Evolutionary conservation across 2,113 vertebrate species (phyloP).

Genomic region (Erinaceus europaeus): DNA sequence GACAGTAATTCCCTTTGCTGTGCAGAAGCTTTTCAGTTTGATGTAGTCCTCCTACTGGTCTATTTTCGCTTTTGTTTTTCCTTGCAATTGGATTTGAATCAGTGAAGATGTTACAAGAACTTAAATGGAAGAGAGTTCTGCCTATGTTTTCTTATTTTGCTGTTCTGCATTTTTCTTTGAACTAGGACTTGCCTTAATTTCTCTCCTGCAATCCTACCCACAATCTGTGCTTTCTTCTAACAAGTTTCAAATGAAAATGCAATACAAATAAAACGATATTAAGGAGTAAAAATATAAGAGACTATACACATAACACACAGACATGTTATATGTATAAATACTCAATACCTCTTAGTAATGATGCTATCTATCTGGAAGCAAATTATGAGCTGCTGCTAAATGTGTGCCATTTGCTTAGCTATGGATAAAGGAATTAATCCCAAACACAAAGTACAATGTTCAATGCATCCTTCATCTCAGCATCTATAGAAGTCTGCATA

Average conservation of each 20-base stretch:
- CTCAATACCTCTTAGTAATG: not conserved
- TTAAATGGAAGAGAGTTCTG: too few relatives aligned
- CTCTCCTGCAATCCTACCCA: not conserved
- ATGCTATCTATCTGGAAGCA: not conserved
- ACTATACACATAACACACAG: too few relatives aligned
- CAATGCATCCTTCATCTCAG: conserved; percentile 3
- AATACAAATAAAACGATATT: not conserved
- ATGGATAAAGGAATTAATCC: conserved; percentile 31
- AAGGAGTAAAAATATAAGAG: not conserved
- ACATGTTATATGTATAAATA: not conserved
- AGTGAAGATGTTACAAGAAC: too few relatives aligned
- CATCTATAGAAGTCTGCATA: not conserved
- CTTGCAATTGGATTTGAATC: too few relatives aligned
- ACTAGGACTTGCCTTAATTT: conserved; percentile 28
- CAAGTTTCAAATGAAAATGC: conserved; percentile 23
- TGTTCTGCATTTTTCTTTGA: conserved; percentile 16
- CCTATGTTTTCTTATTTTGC: too few relatives aligned
- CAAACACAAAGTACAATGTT: not conserved
- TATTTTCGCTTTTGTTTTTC: too few relatives aligned
- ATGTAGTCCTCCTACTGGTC: too few relatives aligned
- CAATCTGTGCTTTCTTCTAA: conserved; percentile 39
- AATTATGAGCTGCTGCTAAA: not conserved
- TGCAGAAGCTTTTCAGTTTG: too few relatives aligned
- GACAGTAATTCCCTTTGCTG: too few relatives aligned
- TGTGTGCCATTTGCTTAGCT: not conserved